Evolutionary conservation across 2,888 invertebrate species (phyloP).

Genomic region (Ormyrus nitidulus): DNA sequence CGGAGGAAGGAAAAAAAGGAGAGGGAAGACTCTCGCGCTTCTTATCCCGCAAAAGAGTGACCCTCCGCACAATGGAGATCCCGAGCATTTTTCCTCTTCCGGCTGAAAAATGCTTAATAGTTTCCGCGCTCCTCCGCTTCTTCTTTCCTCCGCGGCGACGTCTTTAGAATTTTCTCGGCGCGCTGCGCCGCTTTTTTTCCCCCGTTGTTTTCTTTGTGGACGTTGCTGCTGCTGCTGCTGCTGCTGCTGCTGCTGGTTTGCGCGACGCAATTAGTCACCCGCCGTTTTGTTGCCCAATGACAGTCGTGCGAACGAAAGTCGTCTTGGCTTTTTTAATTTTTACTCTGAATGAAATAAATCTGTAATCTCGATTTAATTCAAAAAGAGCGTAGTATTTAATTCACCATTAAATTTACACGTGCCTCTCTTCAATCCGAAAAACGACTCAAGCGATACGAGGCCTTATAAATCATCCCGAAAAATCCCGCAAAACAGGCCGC

Average conservation of each 20-base stretch:
- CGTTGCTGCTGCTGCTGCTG: neutral
- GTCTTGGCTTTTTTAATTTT: too few species aligned
- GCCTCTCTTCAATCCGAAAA: too few species aligned
- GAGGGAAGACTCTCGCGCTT: slow-evolving; percentile 53
- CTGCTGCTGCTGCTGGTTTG: neutral
- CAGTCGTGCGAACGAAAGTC: neutral
- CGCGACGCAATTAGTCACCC: slow-evolving; percentile 33
- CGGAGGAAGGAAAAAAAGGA: slow-evolving; percentile 20
- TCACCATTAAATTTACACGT: too few species aligned
- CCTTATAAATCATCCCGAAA: too few species aligned
- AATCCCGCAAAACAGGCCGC: too few species aligned
- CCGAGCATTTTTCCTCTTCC: slow-evolving; percentile 57
- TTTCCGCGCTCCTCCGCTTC: slow-evolving; percentile 53
- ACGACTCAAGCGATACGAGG: too few species aligned
- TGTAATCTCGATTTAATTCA: too few species aligned
- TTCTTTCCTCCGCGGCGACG: slow-evolving; percentile 46
- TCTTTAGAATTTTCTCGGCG: slow-evolving; percentile 48
- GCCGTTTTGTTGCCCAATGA: neutral
- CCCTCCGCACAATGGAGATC: slow-evolving; percentile 28
- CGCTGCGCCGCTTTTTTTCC: neutral
- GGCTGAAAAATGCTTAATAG: slow-evolving; percentile 65
- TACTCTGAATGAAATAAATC: too few species aligned
- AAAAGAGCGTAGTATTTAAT: too few species aligned
- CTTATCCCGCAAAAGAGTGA: slow-evolving; percentile 55
- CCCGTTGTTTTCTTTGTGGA: slow-evolving; percentile 14